Evolutionary conservation across 2,888 invertebrate genomes (phyloP).

Genomic region (Charanyca ferruginea): DNA sequence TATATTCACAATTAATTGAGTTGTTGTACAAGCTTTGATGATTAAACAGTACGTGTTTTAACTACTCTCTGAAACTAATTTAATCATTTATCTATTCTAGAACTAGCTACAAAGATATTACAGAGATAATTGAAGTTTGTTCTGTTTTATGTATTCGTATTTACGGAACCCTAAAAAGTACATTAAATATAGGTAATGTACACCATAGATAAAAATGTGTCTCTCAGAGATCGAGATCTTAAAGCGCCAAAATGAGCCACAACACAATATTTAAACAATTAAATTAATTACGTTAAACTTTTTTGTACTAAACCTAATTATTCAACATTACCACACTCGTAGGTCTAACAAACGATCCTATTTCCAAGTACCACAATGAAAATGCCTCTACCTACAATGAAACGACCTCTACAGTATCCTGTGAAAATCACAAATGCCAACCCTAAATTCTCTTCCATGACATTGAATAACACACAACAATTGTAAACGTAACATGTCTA

Average conservation of each 20-base stretch:
- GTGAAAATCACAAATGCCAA: conserved; percentile 21
- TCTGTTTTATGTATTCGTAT: too few species aligned
- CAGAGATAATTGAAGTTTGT: background rate
- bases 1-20: conserved; percentile 19
- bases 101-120: background rate
- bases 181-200: too few species aligned
- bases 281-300: too few species aligned
- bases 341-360: background rate
- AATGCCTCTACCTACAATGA: background rate
- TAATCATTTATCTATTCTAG: background rate
- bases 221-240: too few species aligned
- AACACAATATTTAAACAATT: too few species aligned
- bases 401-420: background rate
- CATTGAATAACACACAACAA: conserved; percentile 4
- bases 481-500: conserved; percentile 25
- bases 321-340: background rate
- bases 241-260: too few species aligned
- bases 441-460: conserved; percentile 17
- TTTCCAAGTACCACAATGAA: background rate
- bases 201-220: too few species aligned
- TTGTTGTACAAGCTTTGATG: conserved; percentile 16
- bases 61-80: conserved; percentile 7
- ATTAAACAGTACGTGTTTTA: conserved; percentile 6
- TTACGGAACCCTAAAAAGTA: too few species aligned
- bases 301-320: background rate